Evolutionary conservation across 2,797 vertebrate species (phyloP).

Genomic region (Stomatorhinus walkeri): DNA sequence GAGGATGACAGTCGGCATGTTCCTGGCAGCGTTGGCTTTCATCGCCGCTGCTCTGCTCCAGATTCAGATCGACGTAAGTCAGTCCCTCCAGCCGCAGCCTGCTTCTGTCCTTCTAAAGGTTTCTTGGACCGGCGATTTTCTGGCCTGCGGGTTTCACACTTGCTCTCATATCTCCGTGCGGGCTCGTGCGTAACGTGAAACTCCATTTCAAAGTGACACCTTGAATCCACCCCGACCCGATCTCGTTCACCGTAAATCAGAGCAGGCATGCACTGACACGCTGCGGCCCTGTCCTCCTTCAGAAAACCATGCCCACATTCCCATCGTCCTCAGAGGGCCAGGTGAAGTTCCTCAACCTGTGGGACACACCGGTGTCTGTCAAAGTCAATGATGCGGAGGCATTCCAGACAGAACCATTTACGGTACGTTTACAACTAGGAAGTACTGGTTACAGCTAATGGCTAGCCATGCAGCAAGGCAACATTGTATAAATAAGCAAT

Average conservation of each 20-base stretch:
- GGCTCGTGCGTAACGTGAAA: not conserved
- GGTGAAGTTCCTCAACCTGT: constrained; percentile 76
- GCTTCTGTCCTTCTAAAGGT: not conserved
- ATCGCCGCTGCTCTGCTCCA: constrained; percentile 78
- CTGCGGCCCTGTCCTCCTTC: constrained; percentile 29
- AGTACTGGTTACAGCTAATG: not conserved
- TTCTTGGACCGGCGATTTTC: not conserved
- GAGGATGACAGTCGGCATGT: constrained; percentile 91
- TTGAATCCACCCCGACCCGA: not conserved
- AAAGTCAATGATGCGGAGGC: not conserved
- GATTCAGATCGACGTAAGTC: constrained; percentile 85
- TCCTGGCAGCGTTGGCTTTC: constrained; percentile 81
- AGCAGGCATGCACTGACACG: not conserved
- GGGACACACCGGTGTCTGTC: constrained; percentile 35
- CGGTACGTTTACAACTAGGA: constrained; percentile 1
- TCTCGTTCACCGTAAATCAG: not conserved
- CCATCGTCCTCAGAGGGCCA: constrained; percentile 65
- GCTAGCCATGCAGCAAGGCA: not conserved
- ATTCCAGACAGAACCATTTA: constrained; percentile 28
- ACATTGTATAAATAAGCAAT: not conserved
- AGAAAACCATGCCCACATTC: constrained; percentile 81
- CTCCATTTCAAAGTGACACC: not conserved
- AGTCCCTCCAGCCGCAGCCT: not conserved
- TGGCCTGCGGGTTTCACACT: not conserved
- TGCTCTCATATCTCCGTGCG: not conserved